Percentiles rank a stretch among this genome's conserved stretches.
Conservation (phyloP, 2,888 invertebrate species). For the Druceiella hillmani region DNA sequence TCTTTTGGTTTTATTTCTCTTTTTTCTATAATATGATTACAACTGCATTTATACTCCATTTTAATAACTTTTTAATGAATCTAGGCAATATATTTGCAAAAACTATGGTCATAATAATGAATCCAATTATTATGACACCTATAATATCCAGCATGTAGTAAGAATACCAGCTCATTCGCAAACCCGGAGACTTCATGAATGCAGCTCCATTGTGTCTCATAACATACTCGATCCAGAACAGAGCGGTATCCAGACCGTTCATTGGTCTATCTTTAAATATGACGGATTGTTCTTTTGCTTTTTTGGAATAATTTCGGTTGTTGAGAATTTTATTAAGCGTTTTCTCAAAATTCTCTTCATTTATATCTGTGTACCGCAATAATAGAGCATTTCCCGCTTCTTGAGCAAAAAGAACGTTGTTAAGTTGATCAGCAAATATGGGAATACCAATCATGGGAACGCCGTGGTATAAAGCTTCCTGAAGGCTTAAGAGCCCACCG, state of each 20-base stretch:
- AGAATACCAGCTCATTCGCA: conserved; percentile 36
- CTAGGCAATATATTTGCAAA: no score
- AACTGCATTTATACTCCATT: no score
- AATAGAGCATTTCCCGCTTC: conserved; percentile 34
- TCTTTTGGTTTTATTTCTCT: no score
- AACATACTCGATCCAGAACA: conserved; percentile 19
- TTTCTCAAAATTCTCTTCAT: conserved; percentile 29
- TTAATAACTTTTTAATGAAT: no score
- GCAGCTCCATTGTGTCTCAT: conserved; percentile 19
- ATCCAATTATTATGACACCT: background rate
- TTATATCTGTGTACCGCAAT: conserved; percentile 29
- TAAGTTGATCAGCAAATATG: conserved; percentile 38
- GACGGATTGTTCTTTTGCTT: conserved; percentile 10
- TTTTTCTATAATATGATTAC: no score
- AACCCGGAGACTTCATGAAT: conserved; percentile 23
- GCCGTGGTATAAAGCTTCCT: conserved; percentile 36
- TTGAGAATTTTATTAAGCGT: conserved; percentile 31
- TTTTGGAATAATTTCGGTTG: conserved; percentile 26
- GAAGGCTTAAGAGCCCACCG: conserved; percentile 37
- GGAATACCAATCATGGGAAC: conserved; percentile 39
- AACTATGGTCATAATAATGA: no score
- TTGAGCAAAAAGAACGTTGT: conserved; percentile 32
- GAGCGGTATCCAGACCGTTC: conserved; percentile 13
- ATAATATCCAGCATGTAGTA: conserved; percentile 42
- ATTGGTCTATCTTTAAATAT: conserved; percentile 16